phyloP scores from a whole-genome alignment of 2,888 invertebrate genomes.

The Mactromeris polynyma region DNA sequence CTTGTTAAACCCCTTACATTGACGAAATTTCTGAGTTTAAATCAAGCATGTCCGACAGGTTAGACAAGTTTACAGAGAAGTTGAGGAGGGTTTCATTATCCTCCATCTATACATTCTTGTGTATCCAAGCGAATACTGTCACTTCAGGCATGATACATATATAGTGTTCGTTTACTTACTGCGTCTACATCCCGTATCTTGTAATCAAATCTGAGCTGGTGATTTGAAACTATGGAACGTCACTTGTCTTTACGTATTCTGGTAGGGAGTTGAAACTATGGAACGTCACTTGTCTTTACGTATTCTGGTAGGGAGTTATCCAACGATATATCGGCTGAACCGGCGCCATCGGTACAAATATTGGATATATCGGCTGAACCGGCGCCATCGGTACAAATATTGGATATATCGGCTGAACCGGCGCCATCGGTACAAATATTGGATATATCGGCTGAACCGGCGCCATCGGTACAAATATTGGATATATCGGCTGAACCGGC shows the following conservation, averaged over 20 bases:
- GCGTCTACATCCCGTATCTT: conserved; percentile 11
- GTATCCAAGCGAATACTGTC: conserved; percentile 12
- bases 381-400: no score
- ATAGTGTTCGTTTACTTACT: neutral
- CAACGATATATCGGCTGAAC: no score
- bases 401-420: no score
- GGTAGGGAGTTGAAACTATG: neutral
- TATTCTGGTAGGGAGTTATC: neutral
- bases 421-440: no score
- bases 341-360: no score
- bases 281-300: no score
- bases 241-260: no score
- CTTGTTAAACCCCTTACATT: neutral
- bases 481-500: no score
- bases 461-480: no score
- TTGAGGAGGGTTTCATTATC: neutral
- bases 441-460: no score
- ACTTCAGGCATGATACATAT: neutral
- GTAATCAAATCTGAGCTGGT: neutral
- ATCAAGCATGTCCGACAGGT: neutral
- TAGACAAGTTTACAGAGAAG: neutral
- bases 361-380: no score
- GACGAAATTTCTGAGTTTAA: neutral
- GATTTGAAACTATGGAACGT: neutral
- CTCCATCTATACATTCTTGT: conserved; percentile 4